These are phyloP conservation scores for Candoia aspera DNA, from an alignment of 2,113 vertebrate species.

Conservation along the genomic window DNA sequence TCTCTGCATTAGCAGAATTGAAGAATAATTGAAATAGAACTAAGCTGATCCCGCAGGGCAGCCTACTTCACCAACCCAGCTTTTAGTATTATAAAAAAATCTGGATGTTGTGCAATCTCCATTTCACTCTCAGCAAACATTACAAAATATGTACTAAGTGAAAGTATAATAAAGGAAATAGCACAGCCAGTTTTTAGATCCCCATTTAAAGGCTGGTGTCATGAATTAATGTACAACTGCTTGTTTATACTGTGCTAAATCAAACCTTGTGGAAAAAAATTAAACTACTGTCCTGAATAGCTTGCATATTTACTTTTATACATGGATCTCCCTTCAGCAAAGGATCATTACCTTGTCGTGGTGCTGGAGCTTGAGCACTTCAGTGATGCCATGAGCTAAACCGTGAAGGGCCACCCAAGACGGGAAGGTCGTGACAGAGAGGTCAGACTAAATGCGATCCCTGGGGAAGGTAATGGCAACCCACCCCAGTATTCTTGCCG, in stretches of 20 bases:
- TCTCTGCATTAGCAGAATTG: slow-evolving; percentile 62
- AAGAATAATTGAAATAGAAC: slow-evolving; percentile 42
- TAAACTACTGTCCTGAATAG: not conserved
- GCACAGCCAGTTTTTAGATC: slow-evolving; percentile 49
- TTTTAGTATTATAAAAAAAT: slow-evolving; percentile 46
- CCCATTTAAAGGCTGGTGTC: slow-evolving; percentile 23
- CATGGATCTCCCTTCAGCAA: not conserved
- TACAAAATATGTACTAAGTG: slow-evolving; percentile 48
- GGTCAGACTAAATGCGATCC: too few relatives aligned
- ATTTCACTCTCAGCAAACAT: slow-evolving; percentile 32
- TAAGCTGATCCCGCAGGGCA: slow-evolving; percentile 64
- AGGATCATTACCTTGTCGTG: too few relatives aligned
- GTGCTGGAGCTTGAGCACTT: too few relatives aligned
- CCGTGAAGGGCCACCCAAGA: too few relatives aligned
- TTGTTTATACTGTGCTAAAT: not conserved
- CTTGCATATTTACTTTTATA: not conserved
- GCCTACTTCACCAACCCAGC: slow-evolving; percentile 51
- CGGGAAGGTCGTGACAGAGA: too few relatives aligned
- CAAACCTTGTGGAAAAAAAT: not conserved
- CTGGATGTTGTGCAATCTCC: slow-evolving; percentile 52
- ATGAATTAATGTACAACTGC: not conserved
- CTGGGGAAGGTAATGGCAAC: too few relatives aligned
- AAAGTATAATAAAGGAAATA: slow-evolving; percentile 29
- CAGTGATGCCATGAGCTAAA: too few relatives aligned
- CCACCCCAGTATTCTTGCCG: too few relatives aligned